Percentiles rank a stretch among this genome's conserved stretches.
Evolutionary conservation across 2,888 invertebrate genomes (phyloP).

Genomic region (Eledone cirrhosa): DNA sequence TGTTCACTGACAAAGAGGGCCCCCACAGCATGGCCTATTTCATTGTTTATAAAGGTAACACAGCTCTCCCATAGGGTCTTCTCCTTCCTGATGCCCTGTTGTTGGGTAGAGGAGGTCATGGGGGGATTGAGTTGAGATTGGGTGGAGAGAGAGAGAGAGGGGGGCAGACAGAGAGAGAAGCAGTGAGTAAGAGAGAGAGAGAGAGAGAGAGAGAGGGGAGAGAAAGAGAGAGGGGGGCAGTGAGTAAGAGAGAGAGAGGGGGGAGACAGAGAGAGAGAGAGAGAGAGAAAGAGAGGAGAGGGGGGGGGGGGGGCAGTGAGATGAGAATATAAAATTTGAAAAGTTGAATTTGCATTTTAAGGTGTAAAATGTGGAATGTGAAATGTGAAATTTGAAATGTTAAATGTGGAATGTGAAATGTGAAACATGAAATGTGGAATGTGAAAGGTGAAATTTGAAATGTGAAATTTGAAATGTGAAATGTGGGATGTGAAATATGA

Average conservation of each 20-base stretch:
- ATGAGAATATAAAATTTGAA: not conserved
- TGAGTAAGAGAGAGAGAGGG: not conserved
- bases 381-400: too few relatives aligned
- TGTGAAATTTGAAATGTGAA: too few relatives aligned
- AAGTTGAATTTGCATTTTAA: too few relatives aligned
- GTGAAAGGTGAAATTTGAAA: too few relatives aligned
- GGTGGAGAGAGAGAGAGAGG: not conserved
- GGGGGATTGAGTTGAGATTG: not conserved
- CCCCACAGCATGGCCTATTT: conserved; percentile 89
- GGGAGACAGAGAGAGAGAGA: not conserved
- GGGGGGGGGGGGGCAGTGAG: not conserved
- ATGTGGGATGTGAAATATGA: too few relatives aligned
- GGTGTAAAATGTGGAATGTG: too few relatives aligned
- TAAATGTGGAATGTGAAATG: too few relatives aligned
- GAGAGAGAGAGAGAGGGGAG: not conserved
- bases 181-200: not conserved
- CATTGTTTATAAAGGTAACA: conserved; percentile 87
- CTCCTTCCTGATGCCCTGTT: conserved; percentile 58
- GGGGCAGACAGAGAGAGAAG: not conserved
- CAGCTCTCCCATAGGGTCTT: conserved; percentile 86
- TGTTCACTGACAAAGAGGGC: conserved; percentile 88
- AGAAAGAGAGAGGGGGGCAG: not conserved
- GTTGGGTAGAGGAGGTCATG: not conserved
- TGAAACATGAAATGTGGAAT: too few relatives aligned
- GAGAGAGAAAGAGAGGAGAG: not conserved